Evolutionary conservation across 2,113 vertebrate species (phyloP), one percentile per base, ranked within the genome.

Genomic region (Gnathonemus echidnorhynchus): DNA sequence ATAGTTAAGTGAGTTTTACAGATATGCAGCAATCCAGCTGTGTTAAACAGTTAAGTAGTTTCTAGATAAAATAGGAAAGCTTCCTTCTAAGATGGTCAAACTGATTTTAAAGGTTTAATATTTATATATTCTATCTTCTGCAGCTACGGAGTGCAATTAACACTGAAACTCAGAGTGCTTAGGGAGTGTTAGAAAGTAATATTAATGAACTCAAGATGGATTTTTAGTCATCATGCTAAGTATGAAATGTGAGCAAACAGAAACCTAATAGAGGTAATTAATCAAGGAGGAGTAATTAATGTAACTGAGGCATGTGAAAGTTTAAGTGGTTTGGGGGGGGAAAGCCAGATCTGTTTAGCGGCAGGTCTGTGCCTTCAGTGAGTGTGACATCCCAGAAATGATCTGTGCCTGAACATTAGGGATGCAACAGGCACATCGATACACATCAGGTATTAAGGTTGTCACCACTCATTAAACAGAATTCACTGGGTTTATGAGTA

Each of bases 221-320:
- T 48, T 85, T 85, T 46, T 45, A 46, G 21, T 45, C 39, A 85
- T 48, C 8, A 24, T 48, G 39, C 45, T 46, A 85, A 85, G 45
- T 85, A 24, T 48, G 39, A 45, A 85, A 85, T 85, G 83, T 85
- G 83, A 85, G 83, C 42, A 48, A 85, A 85, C 83, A 85, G 9
- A 45, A 46, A 85, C 9, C 45, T 85, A 85, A 85, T 85, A 48
- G 42, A 85, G 83, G 83, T 46, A 48, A 85, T 85, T 85, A 85
- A 87, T 87, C 49, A 87, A 87, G 15, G 27, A 27, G 50, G 46
- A 53, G 27, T 53, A 87, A 53, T 87, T 53, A 87, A 87, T 35
- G 27, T 56, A 87, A 87, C 27, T 35, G 35, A 27, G 49, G 48
- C 49, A 31, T 17, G 27, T 56, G 15, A 87, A 85, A 85, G 11